These are phyloP conservation scores for Byasa hedistus DNA, from an alignment of 2,888 invertebrate genomes.

Conservation along the genomic window DNA sequence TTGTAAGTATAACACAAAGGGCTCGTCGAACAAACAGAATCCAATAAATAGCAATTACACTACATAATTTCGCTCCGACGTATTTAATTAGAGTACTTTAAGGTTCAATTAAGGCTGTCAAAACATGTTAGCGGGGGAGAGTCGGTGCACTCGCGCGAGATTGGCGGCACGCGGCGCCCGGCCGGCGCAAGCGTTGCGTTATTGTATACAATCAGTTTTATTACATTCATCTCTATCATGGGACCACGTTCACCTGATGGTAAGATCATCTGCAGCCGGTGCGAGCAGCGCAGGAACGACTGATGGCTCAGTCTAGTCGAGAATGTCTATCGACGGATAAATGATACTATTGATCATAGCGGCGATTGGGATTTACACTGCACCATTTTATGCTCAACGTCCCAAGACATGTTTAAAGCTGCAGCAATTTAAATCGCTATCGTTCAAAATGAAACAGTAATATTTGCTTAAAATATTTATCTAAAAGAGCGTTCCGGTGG, in stretches of 20 bases:
- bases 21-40: constrained; percentile 21
- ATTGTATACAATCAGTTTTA: constrained; percentile 19
- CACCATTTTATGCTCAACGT: no score
- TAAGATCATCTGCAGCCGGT: no score
- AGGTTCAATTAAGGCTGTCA: constrained; percentile 44
- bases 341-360: no score
- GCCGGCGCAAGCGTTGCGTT: neutral
- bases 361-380: no score
- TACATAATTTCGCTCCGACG: constrained; percentile 19
- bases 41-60: constrained; percentile 25
- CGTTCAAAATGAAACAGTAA: no score
- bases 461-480: no score
- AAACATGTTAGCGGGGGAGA: constrained; percentile 41
- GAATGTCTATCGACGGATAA: no score
- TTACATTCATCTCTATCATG: constrained; percentile 5
- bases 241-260: neutral
- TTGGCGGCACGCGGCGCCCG: constrained; percentile 27
- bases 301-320: no score
- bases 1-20: constrained; percentile 5
- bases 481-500: no score
- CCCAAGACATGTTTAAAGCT: no score
- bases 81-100: constrained; percentile 29
- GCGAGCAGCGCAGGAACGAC: no score
- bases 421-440: no score
- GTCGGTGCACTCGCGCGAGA: constrained; percentile 24